Base-by-base conservation (phyloP, 2,113 vertebrate genomes). In the Erythrocebus patas region DNA sequence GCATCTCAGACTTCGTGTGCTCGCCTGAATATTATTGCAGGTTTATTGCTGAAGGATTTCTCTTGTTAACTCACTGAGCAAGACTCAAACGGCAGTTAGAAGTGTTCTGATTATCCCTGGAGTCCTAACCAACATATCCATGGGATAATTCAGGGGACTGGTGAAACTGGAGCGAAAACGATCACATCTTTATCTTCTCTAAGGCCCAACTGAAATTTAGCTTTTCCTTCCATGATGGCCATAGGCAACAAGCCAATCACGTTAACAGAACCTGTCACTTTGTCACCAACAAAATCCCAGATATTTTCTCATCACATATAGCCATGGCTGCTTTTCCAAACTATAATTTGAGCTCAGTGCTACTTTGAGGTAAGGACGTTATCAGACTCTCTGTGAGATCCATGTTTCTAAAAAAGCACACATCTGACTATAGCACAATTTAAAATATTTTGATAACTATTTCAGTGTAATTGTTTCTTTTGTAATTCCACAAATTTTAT, bases 121-220 rank as follows among this genome's bases (percentile, higher is more conserved):
- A n/a, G 4, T 20, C 61, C 38, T 50, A 2, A 12, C 16, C 35
- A 1, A 1, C 48, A n/a, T 16, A 0, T 64, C 27, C 0, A 0
- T 6, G 92, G 82, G 78, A 70, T 82, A 57, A 27, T 11, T 81
- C 79, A 3, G 32, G 30, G 30, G 8, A 9, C 2, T 18, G 0
- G 43, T 9, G 64, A 25, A 6, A 10, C 45, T 8, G 23, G 35
- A 1, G 5, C 72, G 86, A 20, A 43, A 61, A 50, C 17, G 2
- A 18, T 3, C 0, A 4, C 18, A 2, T 66, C 55, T 93, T 45
- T 23, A 8, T 59, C 64, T 68, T 89, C 73, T 27, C 72, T 17
- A 32, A 27, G 22, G 57, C 23, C 27, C 4, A 2, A 3, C 20
- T 6, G 35, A 50, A 80, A 22, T 14, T 1, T 48, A 38, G 79